A percentile compares a stretch with the other conserved stretches of the same genome.
Conservation (phyloP, 2,797 vertebrate genomes). For the Rhinella marina region DNA sequence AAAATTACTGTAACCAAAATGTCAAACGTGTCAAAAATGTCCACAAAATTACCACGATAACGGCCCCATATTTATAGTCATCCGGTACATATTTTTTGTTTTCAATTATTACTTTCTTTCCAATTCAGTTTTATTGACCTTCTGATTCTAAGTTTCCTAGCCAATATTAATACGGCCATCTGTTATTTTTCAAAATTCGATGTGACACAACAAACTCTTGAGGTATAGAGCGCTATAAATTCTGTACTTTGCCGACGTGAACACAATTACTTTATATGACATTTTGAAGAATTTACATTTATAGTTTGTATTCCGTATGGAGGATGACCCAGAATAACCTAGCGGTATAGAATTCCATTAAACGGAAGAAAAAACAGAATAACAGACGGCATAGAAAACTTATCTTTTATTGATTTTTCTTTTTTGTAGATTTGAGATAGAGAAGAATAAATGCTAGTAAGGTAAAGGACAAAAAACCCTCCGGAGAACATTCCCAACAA, state of each 20-base stretch:
- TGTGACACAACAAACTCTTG: constrained; percentile 35
- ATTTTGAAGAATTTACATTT: constrained; percentile 52
- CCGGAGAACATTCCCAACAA: not conserved
- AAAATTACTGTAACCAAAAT: constrained; percentile 1
- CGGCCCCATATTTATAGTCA: not conserved
- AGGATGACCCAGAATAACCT: constrained; percentile 42
- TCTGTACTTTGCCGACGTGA: constrained; percentile 18
- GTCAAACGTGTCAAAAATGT: constrained; percentile 22
- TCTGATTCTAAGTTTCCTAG: constrained; percentile 29
- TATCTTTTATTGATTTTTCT: constrained; percentile 21
- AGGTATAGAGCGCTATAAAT: constrained; percentile 4
- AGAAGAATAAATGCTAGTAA: not conserved
- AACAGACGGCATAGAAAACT: not conserved
- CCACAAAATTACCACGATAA: not conserved
- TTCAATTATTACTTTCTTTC: constrained; percentile 41
- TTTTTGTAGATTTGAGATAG: constrained; percentile 14
- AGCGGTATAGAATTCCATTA: constrained; percentile 27
- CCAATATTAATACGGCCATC: constrained; percentile 45
- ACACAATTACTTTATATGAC: constrained; percentile 44
- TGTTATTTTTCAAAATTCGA: constrained; percentile 45
- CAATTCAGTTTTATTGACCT: constrained; percentile 55
- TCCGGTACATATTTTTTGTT: not conserved
- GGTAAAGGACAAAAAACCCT: not conserved
- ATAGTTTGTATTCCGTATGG: constrained; percentile 37
- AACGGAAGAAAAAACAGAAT: not conserved